Evolutionary conservation across 2,888 invertebrate species (phyloP), one percentile per base, ranked within the genome.

Genomic region (Pyrrhia umbra): DNA sequence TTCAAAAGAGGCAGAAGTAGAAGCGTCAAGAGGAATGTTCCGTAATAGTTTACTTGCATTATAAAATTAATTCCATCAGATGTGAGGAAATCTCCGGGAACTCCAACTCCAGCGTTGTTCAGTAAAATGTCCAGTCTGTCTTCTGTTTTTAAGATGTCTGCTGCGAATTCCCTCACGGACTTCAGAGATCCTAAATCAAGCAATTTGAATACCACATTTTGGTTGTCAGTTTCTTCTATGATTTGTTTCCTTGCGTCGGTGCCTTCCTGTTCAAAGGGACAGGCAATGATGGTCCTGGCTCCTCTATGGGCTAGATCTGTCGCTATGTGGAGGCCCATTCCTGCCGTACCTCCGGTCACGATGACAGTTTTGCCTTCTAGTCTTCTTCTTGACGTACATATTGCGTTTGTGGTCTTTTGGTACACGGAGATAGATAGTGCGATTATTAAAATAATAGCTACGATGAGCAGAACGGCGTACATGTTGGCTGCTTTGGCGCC

Each of bases 41-140:
- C 99, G 88, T 97, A 98, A 83, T 98, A 97, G 89, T 99, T 99
- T 1, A 98, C 97, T 27, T 97, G 98, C 97, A 98, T 98, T 6
- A 97, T 97, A 68, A 96, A 91, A 86, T 98, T 98, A 61, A 99
- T 90, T 0, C 97, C 97, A 82, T 98, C 98, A 74, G 96, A 96
- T 15, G 97, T 97, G 56, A 95, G 91, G 6, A 60, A 61, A 2
- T 85, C 95, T 2, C 5, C 50, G 1, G 76, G 76, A 2, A 68
- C 0, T 6, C 97, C 96, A 0, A 97, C 97, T 0, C 98, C 98
- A 0, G 98, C 98, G 85, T 98, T 98, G 86, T 98, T 98, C 49
- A 98, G 95, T 13, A 98, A 91, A 8, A 98, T 97, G 87, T 98
- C 97, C 61, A 98, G 88, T 82, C 95, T 95, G 4, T 93, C 85